Evolutionary conservation across 2,888 invertebrate genomes (phyloP).

Genomic region (Ochlodes sylvanus): DNA sequence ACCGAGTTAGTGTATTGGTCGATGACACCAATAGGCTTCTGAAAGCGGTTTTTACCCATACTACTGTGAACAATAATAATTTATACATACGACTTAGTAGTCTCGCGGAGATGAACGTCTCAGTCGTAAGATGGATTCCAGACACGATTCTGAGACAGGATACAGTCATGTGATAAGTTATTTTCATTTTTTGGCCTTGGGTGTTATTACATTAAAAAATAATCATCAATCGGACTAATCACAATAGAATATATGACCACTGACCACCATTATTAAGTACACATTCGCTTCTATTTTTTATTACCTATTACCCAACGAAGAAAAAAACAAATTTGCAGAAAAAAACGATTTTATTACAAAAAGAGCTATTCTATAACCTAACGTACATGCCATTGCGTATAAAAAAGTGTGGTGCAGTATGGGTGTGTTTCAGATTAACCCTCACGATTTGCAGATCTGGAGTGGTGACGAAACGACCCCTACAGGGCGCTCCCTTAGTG

Average conservation of each 20-base stretch:
- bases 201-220: too few relatives aligned
- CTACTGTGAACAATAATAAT: neutral
- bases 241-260: too few relatives aligned
- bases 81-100: too few relatives aligned
- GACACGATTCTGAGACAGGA: too few relatives aligned
- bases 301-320: too few relatives aligned
- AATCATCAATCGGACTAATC: too few relatives aligned
- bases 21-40: constrained; percentile 48
- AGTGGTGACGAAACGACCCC: constrained; percentile 71
- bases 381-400: constrained; percentile 50
- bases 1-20: constrained; percentile 51
- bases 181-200: too few relatives aligned
- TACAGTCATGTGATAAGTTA: too few relatives aligned
- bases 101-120: too few relatives aligned
- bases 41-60: constrained; percentile 11
- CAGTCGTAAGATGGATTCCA: too few relatives aligned
- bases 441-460: constrained; percentile 65
- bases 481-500: constrained; percentile 54
- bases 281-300: too few relatives aligned
- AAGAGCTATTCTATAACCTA: constrained; percentile 44
- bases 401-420: constrained; percentile 54
- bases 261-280: too few relatives aligned
- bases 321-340: neutral
- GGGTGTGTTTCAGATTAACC: constrained; percentile 74
- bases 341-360: neutral